Percentiles rank a stretch among this genome's conserved stretches.
Evolutionary conservation across 2,888 invertebrate genomes (phyloP).

Genomic region (Nysson spinosus): DNA sequence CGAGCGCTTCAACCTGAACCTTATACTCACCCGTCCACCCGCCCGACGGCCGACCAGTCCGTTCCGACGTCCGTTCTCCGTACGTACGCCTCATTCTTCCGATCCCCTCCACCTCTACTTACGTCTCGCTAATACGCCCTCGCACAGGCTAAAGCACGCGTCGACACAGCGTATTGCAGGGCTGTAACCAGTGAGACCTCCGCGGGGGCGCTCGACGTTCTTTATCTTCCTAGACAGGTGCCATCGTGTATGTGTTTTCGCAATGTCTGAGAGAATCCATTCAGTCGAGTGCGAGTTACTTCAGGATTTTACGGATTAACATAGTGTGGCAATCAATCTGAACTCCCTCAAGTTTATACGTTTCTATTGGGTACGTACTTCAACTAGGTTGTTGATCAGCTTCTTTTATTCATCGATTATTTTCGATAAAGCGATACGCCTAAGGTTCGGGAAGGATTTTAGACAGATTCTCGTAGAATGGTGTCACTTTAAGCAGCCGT

Average conservation of each 20-base stretch:
- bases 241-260: constrained; percentile 17
- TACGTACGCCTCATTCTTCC: constrained; percentile 40
- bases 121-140: constrained; percentile 59
- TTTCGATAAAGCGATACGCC: too few relatives aligned
- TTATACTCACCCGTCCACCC: constrained; percentile 32
- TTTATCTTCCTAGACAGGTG: constrained; percentile 27
- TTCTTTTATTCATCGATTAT: neutral
- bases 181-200: constrained; percentile 48
- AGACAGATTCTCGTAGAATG: too few relatives aligned
- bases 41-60: constrained; percentile 55
- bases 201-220: constrained; percentile 32
- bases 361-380: constrained; percentile 20
- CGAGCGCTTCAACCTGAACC: constrained; percentile 16
- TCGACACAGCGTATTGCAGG: constrained; percentile 61
- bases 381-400: neutral
- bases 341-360: constrained; percentile 1
- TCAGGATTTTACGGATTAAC: constrained; percentile 25
- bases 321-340: constrained; percentile 5
- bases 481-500: too few relatives aligned
- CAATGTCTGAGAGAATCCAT: constrained; percentile 10
- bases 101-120: constrained; percentile 40
- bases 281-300: constrained; percentile 14
- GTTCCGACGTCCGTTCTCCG: constrained; percentile 39
- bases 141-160: constrained; percentile 59
- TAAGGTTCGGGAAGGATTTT: too few relatives aligned